Evolutionary conservation across 1,140 invertebrate genomes (phyloP), one percentile per base, ranked within the genome.

Genomic region (Linepithema humile): DNA sequence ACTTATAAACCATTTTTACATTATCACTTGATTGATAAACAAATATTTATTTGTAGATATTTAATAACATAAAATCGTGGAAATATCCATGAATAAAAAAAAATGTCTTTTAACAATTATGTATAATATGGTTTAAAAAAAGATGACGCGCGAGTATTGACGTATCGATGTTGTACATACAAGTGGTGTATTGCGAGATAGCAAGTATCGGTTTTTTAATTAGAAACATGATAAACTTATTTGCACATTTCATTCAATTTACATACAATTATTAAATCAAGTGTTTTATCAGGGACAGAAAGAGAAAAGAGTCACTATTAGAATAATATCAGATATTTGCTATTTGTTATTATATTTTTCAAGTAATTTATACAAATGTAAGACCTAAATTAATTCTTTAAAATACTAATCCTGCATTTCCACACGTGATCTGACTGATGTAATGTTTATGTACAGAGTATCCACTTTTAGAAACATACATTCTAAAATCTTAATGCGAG

Each of bases 291-390:
- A n/a, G n/a, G 23, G 23, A 40, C 29, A 32, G 10, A 73, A 6
- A 57, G 26, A 59, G 40, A 53, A 9, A 50, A 20, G n/a, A 73
- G 23, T 2, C 50, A 10, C 10, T 53, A 53, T 26, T 59, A 73
- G 15, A 53, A 15, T 73, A 73, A 57, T 73, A 75, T 45, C 17
- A 55, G 12, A 20, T 4, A 60, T 38, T 3, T 38, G 23, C 45
- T 74, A 74, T 62, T 62, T 43, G 38, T 74, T 45, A 62, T 57
- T 57, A 73, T 75, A 75, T 75, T 64, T 64, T 62, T 45, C n/a
- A 75, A 62, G 7, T 62, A 12, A 75, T 75, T 75, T 75, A 62
- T 75, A 75, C 38, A 75, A 75, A 75, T 75, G 48, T 75, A 75
- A 45, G 29, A 75, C 3, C 17, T 75, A 62, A 74, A 45, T 60